Evolutionary conservation across 2,797 vertebrate genomes (phyloP).

Genomic region (Anableps anableps): DNA sequence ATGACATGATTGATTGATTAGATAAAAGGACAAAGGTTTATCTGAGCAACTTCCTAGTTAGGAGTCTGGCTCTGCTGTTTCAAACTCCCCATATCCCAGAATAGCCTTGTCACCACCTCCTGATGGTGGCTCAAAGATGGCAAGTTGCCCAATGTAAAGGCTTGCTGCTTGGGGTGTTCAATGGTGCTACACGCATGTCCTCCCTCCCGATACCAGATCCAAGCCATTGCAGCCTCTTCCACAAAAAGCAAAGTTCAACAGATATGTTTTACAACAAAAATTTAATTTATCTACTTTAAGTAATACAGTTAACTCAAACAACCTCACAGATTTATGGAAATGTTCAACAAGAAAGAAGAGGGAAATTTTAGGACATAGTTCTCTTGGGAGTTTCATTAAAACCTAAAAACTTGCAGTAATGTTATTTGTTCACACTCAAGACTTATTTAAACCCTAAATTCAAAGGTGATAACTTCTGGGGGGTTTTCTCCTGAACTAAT

Average conservation of each 20-base stretch:
- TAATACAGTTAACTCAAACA: background rate
- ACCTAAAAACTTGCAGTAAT: background rate
- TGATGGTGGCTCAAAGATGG: conserved; percentile 61
- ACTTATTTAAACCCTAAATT: background rate
- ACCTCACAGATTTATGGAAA: background rate
- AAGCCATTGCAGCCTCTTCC: conserved; percentile 41
- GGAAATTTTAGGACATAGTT: background rate
- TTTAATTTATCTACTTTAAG: background rate
- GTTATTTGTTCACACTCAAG: background rate
- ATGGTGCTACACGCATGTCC: conserved; percentile 48
- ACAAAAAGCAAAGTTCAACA: conserved; percentile 68
- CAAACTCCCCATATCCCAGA: conserved; percentile 62
- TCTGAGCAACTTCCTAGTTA: conserved; percentile 49
- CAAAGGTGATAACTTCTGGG: background rate
- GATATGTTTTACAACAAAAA: conserved; percentile 25
- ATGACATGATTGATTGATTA: conserved; percentile 34
- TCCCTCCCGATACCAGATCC: conserved; percentile 54
- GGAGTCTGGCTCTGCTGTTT: conserved; percentile 44
- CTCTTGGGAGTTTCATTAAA: background rate
- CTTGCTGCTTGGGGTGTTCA: conserved; percentile 22
- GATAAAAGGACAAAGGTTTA: conserved; percentile 33
- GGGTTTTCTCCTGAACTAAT: background rate
- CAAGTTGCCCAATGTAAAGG: conserved; percentile 60
- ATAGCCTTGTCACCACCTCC: conserved; percentile 76
- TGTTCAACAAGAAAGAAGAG: background rate